Evolutionary conservation across 2,888 invertebrate genomes (phyloP), one percentile per base, ranked within the genome.

Genomic region (Linyphia triangularis): DNA sequence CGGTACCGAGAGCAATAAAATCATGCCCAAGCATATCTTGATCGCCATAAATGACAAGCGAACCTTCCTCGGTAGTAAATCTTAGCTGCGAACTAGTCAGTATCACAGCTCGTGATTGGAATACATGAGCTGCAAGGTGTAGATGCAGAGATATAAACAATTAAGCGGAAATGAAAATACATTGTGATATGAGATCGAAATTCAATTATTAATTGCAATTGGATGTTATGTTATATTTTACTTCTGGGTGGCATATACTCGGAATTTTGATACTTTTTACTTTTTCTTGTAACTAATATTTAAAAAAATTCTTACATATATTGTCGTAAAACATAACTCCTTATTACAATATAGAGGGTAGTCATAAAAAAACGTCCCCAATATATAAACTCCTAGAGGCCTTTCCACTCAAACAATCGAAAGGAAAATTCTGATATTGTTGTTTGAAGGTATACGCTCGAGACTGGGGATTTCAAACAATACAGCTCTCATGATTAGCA

Each of bases 31-130:
- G 51, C 40, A 37, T 19, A 24, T 28, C 61, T 79, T 51, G 65
- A 51, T 79, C 67, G 65, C 79, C 65, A 57, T 79, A 79, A 79
- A 79, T 79, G 79, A 37, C 79, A 67, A 30, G 33, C 51, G 7
- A 30, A 10, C 0, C 67, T n/a, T 43, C n/a, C 10, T 30, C 10
- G 24, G 65, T 33, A 26, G 79, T 79, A 79, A 79, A 79, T 79
- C 67, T 51, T 65, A 22, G 2, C 67, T 24, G n/a, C n/a, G 26
- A n/a, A 61, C 33, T 63, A 77, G 37, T 77, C 51, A 43, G 79
- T 43, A 67, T 43, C 1, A n/a, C n/a, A 6, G 6, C 51, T 28
- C 79, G 79, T 79, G 79, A 61, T 30, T 16, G 28, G 79, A 33
- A 79, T 79, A 67, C 51, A 40, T 26, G 10, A 16, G 28, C 30